A percentile compares a stretch with the other conserved stretches of the same genome.
Conservation (phyloP, 2,113 vertebrate species). For the Malaclemys terrapin region DNA sequence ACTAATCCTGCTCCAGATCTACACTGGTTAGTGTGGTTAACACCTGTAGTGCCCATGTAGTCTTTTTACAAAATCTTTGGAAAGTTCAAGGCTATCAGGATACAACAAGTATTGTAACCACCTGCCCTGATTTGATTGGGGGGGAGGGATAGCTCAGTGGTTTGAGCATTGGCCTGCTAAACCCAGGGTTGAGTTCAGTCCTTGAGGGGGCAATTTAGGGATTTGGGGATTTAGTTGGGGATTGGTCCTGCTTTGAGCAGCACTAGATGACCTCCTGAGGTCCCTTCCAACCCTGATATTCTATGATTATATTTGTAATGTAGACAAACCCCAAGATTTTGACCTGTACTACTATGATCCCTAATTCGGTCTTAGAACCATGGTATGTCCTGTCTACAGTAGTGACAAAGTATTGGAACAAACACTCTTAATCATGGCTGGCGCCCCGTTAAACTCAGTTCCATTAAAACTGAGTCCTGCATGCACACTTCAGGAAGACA, state of each 20-base stretch:
- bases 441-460: background rate
- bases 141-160: no score
- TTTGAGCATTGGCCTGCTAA: no score
- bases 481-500: no score
- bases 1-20: background rate
- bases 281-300: no score
- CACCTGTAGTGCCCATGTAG: background rate
- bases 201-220: no score
- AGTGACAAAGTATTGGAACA: background rate
- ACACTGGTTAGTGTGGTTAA: background rate
- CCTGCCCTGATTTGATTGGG: background rate
- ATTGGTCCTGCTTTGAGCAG: no score
- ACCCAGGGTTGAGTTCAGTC: no score
- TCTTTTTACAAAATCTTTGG: background rate
- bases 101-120: background rate
- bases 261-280: no score
- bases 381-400: background rate
- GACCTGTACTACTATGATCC: background rate
- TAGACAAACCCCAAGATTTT: background rate
- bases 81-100: background rate
- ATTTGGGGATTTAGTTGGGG: no score
- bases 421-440: background rate
- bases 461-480: background rate
- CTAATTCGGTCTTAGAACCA: background rate
- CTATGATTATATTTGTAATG: background rate